Base-by-base conservation (phyloP, 1,140 invertebrate genomes). In the Sinonovacula constricta region DNA sequence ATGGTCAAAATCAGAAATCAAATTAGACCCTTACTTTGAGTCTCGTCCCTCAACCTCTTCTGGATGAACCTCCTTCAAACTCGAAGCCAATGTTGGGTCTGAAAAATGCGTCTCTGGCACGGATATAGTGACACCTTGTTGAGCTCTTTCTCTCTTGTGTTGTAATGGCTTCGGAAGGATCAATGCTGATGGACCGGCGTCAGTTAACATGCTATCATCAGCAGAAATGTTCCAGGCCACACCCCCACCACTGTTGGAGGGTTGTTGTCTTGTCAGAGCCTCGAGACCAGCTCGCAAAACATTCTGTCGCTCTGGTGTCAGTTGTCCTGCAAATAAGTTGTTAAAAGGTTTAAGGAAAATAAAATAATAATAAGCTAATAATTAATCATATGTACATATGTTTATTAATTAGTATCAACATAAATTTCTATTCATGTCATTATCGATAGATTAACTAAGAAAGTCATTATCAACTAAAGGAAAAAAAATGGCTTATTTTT, bases 241-340 rank as follows among this genome's bases (percentile, higher is more conserved):
- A 7, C 66, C 1, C 10, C 33, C 45, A 3, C 57, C 70, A 22
- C 45, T 30, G 7, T 36, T 14, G 12, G 12, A 18, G n/a, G n/a
- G 18, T 28, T 49, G 30, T 4, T 31, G 14, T 33, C 63, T 18
- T 18, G 56, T 5, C 14, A 67, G 53, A 10, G 72, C 72, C 22
- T 76, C 34, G 22, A 76, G 10, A 5, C 72, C 72, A 15, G 72
- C 72, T 31, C 60, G 45, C 7, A 76, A 33, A 15, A 76, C 72
- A 33, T 57, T 24, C 31, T 76, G 72, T 49, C 72, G 54, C 53
- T 76, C 72, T 15, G 72, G 72, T 4, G 72, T 76, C 24, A 67
- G 26, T 49, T 76, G 66, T 59, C 63, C 72, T 76, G 49, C 22
- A 49, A 7, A 60, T 15, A 4, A 14, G 18, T 60, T 4, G 3